A percentile compares a stretch with the other conserved stretches of the same genome.
Conservation (phyloP, 2,797 vertebrate species). For the Myotis vivesi region DNA sequence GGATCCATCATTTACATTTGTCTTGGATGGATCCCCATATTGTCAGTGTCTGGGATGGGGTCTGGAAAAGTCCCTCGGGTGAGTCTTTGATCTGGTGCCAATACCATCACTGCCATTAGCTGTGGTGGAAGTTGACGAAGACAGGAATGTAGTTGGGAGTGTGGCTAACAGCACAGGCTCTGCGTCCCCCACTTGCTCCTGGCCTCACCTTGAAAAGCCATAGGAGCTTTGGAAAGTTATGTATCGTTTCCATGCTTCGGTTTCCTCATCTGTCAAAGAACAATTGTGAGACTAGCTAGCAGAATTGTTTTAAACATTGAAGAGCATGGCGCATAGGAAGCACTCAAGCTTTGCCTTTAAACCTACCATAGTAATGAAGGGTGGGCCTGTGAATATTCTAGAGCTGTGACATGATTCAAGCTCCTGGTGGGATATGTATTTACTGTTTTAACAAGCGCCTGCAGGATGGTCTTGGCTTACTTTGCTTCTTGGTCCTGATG, state of each 20-base stretch:
- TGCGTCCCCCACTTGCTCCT: neutral
- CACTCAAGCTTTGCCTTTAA: neutral
- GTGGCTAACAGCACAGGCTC: neutral
- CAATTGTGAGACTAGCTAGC: too few relatives aligned
- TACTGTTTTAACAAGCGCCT: neutral
- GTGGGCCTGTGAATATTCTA: neutral
- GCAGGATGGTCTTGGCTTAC: neutral
- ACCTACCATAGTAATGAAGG: neutral
- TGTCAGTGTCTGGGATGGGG: neutral
- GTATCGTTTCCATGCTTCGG: neutral
- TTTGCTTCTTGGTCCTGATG: neutral
- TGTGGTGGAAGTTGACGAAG: neutral
- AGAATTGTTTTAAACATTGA: neutral
- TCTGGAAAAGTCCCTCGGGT: neutral
- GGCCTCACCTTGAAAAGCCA: neutral
- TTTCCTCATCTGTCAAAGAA: neutral
- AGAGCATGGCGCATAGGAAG: accelerated
- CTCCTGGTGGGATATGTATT: neutral
- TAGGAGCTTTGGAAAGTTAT: neutral
- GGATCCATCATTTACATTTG: neutral
- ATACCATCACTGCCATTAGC: too few relatives aligned
- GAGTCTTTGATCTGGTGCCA: neutral
- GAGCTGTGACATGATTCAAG: neutral
- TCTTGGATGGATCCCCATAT: neutral
- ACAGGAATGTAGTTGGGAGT: neutral